Conservation (phyloP, 1,140 invertebrate species). For the Heliconius melpomene region DNA sequence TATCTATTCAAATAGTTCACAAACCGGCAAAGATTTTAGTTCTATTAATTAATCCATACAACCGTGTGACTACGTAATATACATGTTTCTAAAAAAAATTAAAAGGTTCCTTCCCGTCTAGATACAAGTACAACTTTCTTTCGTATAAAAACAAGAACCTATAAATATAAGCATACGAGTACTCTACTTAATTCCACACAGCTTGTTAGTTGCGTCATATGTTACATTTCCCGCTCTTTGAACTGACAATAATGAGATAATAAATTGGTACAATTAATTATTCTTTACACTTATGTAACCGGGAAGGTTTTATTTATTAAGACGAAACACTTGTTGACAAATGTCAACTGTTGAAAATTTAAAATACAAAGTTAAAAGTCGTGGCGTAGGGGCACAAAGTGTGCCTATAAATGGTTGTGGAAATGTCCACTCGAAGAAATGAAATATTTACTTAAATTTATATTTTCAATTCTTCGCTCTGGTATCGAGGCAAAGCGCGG, state of each 20-base stretch:
- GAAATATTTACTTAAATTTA: too few species aligned
- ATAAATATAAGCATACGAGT: slow-evolving; percentile 1
- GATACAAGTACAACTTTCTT: slow-evolving; percentile 7
- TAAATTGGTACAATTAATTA: slow-evolving; percentile 31
- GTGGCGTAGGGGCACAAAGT: too few species aligned
- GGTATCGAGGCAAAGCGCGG: too few species aligned
- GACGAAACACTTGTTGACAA: neutral
- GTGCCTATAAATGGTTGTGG: too few species aligned
- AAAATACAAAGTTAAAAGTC: too few species aligned
- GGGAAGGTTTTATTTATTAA: neutral
- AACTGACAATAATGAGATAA: slow-evolving; percentile 23
- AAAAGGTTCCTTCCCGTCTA: slow-evolving; percentile 8
- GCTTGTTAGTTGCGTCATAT: slow-evolving; percentile 10
- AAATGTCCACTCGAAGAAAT: too few species aligned
- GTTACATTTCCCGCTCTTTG: slow-evolving; percentile 14
- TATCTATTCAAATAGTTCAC: too few species aligned
- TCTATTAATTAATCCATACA: neutral
- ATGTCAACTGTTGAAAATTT: too few species aligned
- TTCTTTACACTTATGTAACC: slow-evolving; percentile 18
- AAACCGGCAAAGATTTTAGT: too few species aligned
- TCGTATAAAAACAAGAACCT: neutral
- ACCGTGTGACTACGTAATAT: neutral
- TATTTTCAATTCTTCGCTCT: too few species aligned
- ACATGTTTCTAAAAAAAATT: neutral
- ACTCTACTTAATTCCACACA: neutral